A percentile compares a stretch with the other conserved stretches of the same genome.
phyloP scores from a whole-genome alignment of 2,888 invertebrate genomes.

The Pammene fasciana region DNA sequence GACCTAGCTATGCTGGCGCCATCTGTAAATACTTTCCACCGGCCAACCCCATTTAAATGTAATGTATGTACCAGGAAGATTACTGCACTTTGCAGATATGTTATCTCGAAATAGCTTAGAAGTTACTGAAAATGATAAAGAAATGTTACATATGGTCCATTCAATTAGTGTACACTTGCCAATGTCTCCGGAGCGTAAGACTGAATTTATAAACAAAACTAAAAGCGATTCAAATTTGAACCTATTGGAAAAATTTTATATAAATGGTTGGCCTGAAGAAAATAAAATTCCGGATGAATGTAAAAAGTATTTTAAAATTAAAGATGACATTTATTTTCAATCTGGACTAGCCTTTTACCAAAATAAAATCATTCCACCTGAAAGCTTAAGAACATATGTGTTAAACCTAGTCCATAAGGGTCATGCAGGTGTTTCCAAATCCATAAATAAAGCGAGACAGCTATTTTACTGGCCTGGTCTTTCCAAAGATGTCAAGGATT shows the following conservation, averaged over 20 bases:
- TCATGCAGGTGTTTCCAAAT: slow-evolving; percentile 34
- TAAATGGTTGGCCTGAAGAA: slow-evolving; percentile 17
- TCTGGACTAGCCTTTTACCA: slow-evolving; percentile 37
- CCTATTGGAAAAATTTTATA: slow-evolving; percentile 6
- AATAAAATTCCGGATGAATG: neutral
- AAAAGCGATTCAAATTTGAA: neutral
- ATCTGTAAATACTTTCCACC: too few relatives aligned
- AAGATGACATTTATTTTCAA: slow-evolving; percentile 37
- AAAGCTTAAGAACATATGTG: slow-evolving; percentile 28
- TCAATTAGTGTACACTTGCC: slow-evolving; percentile 36
- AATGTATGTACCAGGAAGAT: slow-evolving; percentile 24
- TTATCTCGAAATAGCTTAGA: slow-evolving; percentile 18
- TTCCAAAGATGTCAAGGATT: slow-evolving; percentile 3
- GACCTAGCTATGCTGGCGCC: too few relatives aligned
- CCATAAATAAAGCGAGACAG: slow-evolving; percentile 31
- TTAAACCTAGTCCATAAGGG: slow-evolving; percentile 38
- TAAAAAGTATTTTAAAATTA: slow-evolving; percentile 30
- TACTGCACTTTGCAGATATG: slow-evolving; percentile 32
- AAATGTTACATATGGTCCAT: slow-evolving; percentile 33
- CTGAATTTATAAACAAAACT: slow-evolving; percentile 4
- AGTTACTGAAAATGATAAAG: slow-evolving; percentile 19
- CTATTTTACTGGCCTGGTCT: slow-evolving; percentile 30
- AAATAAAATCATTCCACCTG: slow-evolving; percentile 40
- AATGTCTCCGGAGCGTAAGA: slow-evolving; percentile 37
- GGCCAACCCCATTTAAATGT: too few relatives aligned